phyloP scores from a whole-genome alignment of 2,888 invertebrate species.

The Drosophila ezoana region DNA sequence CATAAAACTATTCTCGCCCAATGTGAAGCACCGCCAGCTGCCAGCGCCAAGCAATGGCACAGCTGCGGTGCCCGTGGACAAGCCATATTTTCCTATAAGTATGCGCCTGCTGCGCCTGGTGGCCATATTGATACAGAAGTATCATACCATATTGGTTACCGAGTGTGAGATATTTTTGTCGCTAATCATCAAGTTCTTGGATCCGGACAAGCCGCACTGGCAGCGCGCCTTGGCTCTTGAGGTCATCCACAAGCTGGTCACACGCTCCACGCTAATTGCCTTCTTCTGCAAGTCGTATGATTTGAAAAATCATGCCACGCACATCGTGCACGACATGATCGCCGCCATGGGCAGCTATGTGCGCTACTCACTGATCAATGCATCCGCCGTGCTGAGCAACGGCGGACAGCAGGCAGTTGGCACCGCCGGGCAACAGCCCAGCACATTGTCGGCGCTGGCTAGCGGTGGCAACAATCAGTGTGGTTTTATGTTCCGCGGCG shows the following conservation, averaged over 20 bases:
- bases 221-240: conserved; percentile 97
- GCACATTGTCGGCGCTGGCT: conserved; percentile 84
- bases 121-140: conserved; percentile 96
- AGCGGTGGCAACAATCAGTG: conserved; percentile 83
- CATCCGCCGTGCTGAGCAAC: conserved; percentile 81
- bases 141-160: conserved; percentile 95
- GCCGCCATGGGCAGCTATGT: conserved; percentile 97
- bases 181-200: conserved; percentile 97
- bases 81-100: conserved; percentile 98
- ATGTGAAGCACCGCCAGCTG: conserved; percentile 94
- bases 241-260: conserved; percentile 96
- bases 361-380: conserved; percentile 92
- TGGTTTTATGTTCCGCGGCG: conserved; percentile 96
- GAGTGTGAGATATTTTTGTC: conserved; percentile 99
- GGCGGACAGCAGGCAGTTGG: conserved; percentile 59
- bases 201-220: conserved; percentile 98
- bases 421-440: conserved; percentile 48
- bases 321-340: conserved; percentile 97
- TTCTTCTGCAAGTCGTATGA: conserved; percentile 98
- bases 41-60: conserved; percentile 85
- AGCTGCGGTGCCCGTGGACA: conserved; percentile 90
- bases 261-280: conserved; percentile 93
- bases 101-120: conserved; percentile 97
- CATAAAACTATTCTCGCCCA: conserved; percentile 99
- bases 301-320: conserved; percentile 96